Evolutionary conservation across 2,113 vertebrate genomes (phyloP), one percentile per base, ranked within the genome.

Genomic region (Lepisosteus oculatus): DNA sequence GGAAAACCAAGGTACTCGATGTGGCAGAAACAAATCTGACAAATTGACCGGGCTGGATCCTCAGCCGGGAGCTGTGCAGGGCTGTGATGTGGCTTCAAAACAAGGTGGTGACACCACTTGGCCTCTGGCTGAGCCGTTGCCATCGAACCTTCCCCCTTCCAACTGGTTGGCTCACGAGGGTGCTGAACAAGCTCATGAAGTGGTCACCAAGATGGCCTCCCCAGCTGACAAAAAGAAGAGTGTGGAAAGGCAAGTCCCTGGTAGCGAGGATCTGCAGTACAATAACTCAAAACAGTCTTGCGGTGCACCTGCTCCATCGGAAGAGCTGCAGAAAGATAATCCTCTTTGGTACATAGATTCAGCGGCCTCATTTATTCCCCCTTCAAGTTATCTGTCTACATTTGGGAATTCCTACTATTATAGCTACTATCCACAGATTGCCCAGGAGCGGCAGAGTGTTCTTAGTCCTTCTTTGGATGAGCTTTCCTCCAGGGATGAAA

Each of bases 391-490:
- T 59, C n/a, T 78, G n/a, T 71, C 81, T 42, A 79, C 85, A 0
- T 73, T 82, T 0, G 67, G 76, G 13, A 73, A 2, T 55, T 72
- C 9, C 0, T 85, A 86, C 75, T 84, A 80, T 76, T 90, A 87
- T 78, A 82, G 85, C 76, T 90, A 90, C 79, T 79, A 80, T 61
- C 76, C 84, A 73, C 85, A 82, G 72, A 70, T 79, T 4, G 83
- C 83, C 11, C 87, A 85, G 0, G 90, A 89, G 69, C 81, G 91
- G 2, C 74, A 90, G 83, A 92, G 91, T 1, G 89, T 92, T 3
- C 84, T 92, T 57, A 91, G 91, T 51, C 88, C 88, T 0, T 92
- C 91, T 3, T 72, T 92, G 65, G 91, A 92, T 0, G 91, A 92
- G 75, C 83, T 92, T 0, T 92, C 91, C 61, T 92, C 91, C 43